Evolutionary conservation across 2,888 invertebrate genomes (phyloP).

Genomic region (Mactromeris polynyma): DNA sequence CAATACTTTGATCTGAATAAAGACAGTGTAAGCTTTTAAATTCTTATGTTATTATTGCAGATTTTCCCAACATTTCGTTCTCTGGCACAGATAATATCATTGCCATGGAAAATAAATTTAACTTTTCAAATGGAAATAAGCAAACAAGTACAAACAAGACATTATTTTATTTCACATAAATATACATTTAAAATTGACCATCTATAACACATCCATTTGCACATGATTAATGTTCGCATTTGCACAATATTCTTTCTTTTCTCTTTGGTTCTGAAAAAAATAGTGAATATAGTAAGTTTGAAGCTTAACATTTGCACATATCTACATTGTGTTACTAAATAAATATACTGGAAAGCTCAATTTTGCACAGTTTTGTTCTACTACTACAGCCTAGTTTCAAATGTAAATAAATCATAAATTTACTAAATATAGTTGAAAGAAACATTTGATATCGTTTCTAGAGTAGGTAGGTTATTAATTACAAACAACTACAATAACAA

Average conservation of each 20-base stretch:
- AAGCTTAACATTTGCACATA: not conserved
- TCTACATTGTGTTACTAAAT: not conserved
- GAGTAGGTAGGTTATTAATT: too few relatives aligned
- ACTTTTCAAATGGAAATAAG: not conserved
- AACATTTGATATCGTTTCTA: too few relatives aligned
- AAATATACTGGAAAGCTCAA: not conserved
- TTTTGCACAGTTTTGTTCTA: not conserved
- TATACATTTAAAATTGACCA: conserved; percentile 4
- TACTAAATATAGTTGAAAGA: too few relatives aligned
- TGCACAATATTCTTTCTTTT: not conserved
- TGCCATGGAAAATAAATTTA: too few relatives aligned
- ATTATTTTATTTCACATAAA: conserved; percentile 19
- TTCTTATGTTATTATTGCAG: not conserved
- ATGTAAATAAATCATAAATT: too few relatives aligned
- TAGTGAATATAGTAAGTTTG: not conserved
- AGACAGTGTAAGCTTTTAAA: not conserved
- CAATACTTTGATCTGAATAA: conserved; percentile 11
- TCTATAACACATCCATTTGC: not conserved
- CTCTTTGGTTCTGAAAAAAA: conserved; percentile 10
- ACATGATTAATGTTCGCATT: conserved; percentile 20
- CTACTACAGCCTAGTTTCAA: too few relatives aligned
- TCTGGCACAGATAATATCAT: too few relatives aligned
- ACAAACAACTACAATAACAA: too few relatives aligned
- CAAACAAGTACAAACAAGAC: not conserved
- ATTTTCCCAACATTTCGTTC: too few relatives aligned